Evolutionary conservation across 2,888 invertebrate genomes (phyloP).

Genomic region (Shargacucullia verbasci): DNA sequence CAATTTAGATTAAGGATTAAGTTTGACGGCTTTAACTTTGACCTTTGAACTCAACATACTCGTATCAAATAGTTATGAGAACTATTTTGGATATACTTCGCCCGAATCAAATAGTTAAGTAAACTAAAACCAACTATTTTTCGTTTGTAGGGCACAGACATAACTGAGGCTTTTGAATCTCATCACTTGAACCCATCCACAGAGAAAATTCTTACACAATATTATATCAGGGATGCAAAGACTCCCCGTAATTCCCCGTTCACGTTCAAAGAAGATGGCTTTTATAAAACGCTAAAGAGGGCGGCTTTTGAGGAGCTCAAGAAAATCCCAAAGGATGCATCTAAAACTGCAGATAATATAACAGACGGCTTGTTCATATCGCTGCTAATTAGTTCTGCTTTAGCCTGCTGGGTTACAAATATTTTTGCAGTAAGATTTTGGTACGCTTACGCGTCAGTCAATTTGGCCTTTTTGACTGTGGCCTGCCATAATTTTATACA

Average conservation of each 20-base stretch:
- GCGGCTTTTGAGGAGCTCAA: constrained; percentile 88
- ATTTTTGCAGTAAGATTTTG: constrained; percentile 64
- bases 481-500: constrained; percentile 94
- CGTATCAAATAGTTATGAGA: too few species aligned
- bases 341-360: constrained; percentile 70
- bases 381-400: constrained; percentile 68
- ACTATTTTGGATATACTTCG: too few species aligned
- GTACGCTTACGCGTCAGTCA: constrained; percentile 86
- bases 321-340: constrained; percentile 79
- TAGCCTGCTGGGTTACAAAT: constrained; percentile 65
- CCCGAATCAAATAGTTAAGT: too few species aligned
- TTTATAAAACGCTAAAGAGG: constrained; percentile 92
- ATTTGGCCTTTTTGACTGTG: constrained; percentile 89
- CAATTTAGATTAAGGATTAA: too few species aligned
- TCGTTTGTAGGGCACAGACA: constrained; percentile 91
- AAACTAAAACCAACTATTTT: too few species aligned
- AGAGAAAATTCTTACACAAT: constrained; percentile 79
- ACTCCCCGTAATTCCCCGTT: constrained; percentile 91
- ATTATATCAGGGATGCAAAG: constrained; percentile 90
- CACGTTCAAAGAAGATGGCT: constrained; percentile 93
- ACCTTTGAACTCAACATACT: too few species aligned
- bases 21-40: too few species aligned
- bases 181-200: constrained; percentile 91
- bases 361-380: constrained; percentile 75
- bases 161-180: constrained; percentile 94